Percentiles rank a stretch among this genome's conserved stretches.
phyloP scores from a whole-genome alignment of 2,797 vertebrate species.

The Parotocinclus haroldoi region DNA sequence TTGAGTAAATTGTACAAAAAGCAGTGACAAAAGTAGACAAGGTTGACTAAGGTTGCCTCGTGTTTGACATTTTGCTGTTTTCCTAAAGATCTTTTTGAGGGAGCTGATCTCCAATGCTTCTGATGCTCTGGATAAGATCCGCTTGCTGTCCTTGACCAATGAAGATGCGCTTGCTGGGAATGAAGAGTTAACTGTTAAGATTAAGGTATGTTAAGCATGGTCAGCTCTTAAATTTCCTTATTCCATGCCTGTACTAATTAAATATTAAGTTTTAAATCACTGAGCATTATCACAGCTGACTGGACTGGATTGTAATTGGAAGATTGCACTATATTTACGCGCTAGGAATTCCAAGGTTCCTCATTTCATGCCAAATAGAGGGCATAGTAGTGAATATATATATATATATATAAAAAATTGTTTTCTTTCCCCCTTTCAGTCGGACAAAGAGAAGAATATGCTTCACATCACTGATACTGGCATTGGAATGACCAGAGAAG shows the following conservation, averaged over 20 bases:
- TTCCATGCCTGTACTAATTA: too few species aligned
- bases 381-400: neutral
- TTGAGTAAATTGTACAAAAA: too few species aligned
- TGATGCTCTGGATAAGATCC: conserved; percentile 96
- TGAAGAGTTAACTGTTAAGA: conserved; percentile 95
- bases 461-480: conserved; percentile 96
- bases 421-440: too few species aligned
- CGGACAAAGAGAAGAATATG: conserved; percentile 98
- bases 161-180: conserved; percentile 84
- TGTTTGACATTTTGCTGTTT: neutral
- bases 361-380: too few species aligned
- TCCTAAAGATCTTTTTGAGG: conserved; percentile 89
- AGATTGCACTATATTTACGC: too few species aligned
- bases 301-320: too few species aligned
- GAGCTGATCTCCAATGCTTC: conserved; percentile 98
- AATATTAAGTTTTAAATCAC: too few species aligned
- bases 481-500: conserved; percentile 96
- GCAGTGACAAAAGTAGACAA: too few species aligned
- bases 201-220: conserved; percentile 77
- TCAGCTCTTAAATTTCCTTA: too few species aligned
- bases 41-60: neutral
- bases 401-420: too few species aligned
- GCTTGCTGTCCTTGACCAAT: conserved; percentile 88
- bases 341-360: too few species aligned
- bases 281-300: too few species aligned